These are phyloP conservation scores for Gavialis gangeticus DNA, from an alignment of 2,113 vertebrate genomes.

Conservation along the genomic window DNA sequence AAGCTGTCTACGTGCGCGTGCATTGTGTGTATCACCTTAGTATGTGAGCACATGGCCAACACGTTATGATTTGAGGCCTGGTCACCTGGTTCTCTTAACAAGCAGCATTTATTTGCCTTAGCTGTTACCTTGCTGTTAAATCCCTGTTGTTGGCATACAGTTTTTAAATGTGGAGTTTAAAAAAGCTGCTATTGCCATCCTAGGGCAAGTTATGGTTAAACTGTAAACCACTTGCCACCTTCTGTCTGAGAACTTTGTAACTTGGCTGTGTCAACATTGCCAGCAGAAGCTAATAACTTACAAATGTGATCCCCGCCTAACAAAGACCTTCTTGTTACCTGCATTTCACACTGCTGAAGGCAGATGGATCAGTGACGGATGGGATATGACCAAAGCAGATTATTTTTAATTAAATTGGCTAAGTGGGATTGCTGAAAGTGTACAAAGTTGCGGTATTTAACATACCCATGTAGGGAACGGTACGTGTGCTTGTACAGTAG, in stretches of 20 bases:
- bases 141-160: background rate
- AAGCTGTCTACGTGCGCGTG: background rate
- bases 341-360: background rate
- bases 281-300: background rate
- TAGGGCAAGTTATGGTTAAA: background rate
- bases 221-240: background rate
- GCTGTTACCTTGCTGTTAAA: background rate
- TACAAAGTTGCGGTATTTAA: accelerated
- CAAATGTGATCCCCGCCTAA: background rate
- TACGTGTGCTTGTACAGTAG: accelerated
- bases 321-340: background rate
- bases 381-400: background rate
- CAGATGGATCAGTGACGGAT: background rate
- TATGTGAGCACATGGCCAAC: background rate
- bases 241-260: background rate
- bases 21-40: background rate
- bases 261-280: background rate
- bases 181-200: background rate
- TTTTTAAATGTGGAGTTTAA: background rate
- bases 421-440: background rate
- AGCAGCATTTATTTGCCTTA: background rate
- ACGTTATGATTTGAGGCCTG: background rate
- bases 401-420: background rate
- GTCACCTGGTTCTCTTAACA: background rate
- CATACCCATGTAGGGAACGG: accelerated